These are phyloP conservation scores for Mohoua ochrocephala DNA, from an alignment of 2,113 vertebrate genomes.

Conservation along the genomic window DNA sequence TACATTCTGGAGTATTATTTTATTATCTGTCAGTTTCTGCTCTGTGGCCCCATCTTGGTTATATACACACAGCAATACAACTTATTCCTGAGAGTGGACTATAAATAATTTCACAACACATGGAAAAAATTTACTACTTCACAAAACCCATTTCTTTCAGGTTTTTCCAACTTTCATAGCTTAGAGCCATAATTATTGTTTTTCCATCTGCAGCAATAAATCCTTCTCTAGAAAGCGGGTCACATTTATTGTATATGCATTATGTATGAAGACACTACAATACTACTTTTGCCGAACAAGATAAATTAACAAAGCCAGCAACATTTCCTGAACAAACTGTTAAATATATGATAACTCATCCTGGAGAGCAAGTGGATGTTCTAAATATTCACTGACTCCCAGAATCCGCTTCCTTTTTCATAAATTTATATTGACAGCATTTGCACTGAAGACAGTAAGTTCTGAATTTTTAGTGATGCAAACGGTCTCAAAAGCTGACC, in stretches of 20 bases:
- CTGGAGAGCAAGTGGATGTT: not conserved
- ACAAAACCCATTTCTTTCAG: slow-evolving; percentile 28
- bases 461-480: not conserved
- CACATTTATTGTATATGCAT: not conserved
- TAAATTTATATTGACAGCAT: not conserved
- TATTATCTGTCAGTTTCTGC: not conserved
- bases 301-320: slow-evolving; percentile 15
- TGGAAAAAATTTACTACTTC: slow-evolving; percentile 32
- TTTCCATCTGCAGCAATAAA: slow-evolving; percentile 50
- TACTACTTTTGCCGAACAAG: not conserved
- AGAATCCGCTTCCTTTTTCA: not conserved
- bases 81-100: not conserved
- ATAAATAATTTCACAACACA: slow-evolving; percentile 42
- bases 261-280: not conserved
- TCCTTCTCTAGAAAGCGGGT: not conserved
- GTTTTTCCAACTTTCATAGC: slow-evolving; percentile 38
- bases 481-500: not conserved
- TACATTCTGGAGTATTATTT: not conserved
- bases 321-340: slow-evolving; percentile 39
- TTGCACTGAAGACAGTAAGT: not conserved
- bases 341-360: not conserved
- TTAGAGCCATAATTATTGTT: slow-evolving; percentile 5
- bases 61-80: not conserved
- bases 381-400: not conserved
- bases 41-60: not conserved